Base-by-base conservation (phyloP, 2,888 invertebrate species). In the Oxytorus armatus region DNA sequence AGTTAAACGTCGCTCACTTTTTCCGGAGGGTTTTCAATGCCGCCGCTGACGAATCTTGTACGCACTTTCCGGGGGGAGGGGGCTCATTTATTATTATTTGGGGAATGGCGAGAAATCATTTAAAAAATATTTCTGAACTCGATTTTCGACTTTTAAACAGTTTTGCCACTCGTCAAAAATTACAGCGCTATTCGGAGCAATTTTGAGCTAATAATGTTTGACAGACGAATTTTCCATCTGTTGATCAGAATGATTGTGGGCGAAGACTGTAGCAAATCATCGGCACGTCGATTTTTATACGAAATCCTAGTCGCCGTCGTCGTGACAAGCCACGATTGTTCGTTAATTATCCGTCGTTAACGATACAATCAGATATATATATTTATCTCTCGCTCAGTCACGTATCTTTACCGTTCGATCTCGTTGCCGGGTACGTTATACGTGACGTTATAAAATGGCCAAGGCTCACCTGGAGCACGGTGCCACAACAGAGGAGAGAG, bases 281-380 rank as follows among this genome's bases (percentile, higher is more conserved):
- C 47, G 57, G 57, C 47, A 57, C 29, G 25, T 61, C 42, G 55
- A 36, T 57, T 57, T n/a, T 69, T 57, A 57, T 57, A 42, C 55
- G 66, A 25, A 14, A 23, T 51, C 14, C 11, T 25, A 14, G 25
- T 14, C 53, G 25, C n/a, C 53, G 53, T 61, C 39, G 75, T 49
- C 59, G 10, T 70, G 77, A 81, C 77, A 63, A 74, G 74, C 74
- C 59, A 16, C 70, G 78, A 79, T 79, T 79, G 73, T 82, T 79
- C 70, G 79, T 72, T 77, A 77, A 82, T 82, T 82, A 82, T 77
- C 53, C 76, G 69, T 79, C 73, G 77, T 79, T 77, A 74, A 47
- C 73, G 73, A 77, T 73, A 72, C 59, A 70, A 81, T 81, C 70
- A 44, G 21, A 8, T 61, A 18, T 53, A 57, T 11, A 49, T 14